These are phyloP conservation scores for Temnothorax longispinosus DNA, from an alignment of 1,140 invertebrate genomes.

Conservation along the genomic window DNA sequence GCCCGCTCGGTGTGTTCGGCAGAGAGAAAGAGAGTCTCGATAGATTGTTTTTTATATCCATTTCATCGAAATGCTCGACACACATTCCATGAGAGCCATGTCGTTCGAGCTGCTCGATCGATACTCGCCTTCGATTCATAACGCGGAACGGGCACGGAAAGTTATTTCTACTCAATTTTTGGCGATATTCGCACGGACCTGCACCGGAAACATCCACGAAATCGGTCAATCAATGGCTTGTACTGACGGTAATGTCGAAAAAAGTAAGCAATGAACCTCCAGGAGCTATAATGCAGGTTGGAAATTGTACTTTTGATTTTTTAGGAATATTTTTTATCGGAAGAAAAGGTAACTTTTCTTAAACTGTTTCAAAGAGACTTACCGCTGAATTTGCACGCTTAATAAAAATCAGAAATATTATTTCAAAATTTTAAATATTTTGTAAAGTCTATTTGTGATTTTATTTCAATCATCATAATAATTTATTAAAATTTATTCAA, in stretches of 20 bases:
- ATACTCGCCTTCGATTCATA: constrained; percentile 64
- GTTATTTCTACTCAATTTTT: constrained; percentile 72
- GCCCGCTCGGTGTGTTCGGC: not conserved
- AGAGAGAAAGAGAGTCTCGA: not conserved
- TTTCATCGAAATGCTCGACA: constrained; percentile 55
- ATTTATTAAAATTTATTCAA: not conserved
- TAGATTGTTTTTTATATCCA: constrained; percentile 71
- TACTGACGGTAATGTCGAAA: not conserved
- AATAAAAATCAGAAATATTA: not conserved
- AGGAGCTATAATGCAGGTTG: not conserved
- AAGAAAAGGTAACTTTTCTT: not conserved
- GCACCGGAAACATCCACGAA: constrained; percentile 66
- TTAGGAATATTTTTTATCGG: not conserved
- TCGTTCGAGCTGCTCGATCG: constrained; percentile 18
- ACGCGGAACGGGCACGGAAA: constrained; percentile 54
- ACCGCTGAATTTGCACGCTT: not conserved
- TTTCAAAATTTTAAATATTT: constrained; percentile 19
- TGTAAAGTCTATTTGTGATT: not conserved
- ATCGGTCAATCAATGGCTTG: constrained; percentile 58
- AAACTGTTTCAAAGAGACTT: not conserved
- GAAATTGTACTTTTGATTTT: not conserved
- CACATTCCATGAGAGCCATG: constrained; percentile 32
- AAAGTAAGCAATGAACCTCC: not conserved
- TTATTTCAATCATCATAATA: not conserved
- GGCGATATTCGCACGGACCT: constrained; percentile 75